Evolutionary conservation across 2,797 vertebrate species (phyloP).

Genomic region (Adelosebastes latens): DNA sequence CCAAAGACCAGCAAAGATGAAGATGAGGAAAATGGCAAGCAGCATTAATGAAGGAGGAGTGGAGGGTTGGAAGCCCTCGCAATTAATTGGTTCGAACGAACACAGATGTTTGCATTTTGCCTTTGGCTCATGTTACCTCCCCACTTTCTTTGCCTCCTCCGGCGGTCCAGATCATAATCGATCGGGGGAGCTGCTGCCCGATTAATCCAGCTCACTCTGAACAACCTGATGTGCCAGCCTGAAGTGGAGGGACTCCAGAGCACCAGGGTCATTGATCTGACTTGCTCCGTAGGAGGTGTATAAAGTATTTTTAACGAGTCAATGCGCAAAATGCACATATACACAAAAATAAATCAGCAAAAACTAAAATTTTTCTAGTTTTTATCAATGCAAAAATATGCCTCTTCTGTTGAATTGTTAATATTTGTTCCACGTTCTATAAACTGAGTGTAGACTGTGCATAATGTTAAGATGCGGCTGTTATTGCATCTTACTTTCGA

Average conservation of each 20-base stretch:
- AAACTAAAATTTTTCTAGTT: neutral
- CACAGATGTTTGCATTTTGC: constrained; percentile 72
- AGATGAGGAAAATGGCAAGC: constrained; percentile 30
- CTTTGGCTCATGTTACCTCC: constrained; percentile 26
- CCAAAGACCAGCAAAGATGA: constrained; percentile 27
- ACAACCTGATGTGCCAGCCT: constrained; percentile 41
- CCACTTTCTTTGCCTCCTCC: constrained; percentile 30
- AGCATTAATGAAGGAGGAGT: constrained; percentile 49
- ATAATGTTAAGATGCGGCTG: neutral
- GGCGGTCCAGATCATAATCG: constrained; percentile 59
- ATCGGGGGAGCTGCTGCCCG: constrained; percentile 32
- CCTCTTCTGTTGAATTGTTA: neutral
- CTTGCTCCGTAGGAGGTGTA: neutral
- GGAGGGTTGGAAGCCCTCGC: constrained; percentile 18
- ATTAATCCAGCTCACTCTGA: constrained; percentile 55
- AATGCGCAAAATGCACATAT: neutral
- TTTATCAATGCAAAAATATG: neutral
- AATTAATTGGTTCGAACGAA: constrained; percentile 70
- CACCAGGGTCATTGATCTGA: constrained; percentile 35
- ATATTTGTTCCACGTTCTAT: neutral
- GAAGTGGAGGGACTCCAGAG: constrained; percentile 31
- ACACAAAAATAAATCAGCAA: neutral
- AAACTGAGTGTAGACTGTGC: neutral
- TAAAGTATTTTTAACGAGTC: constrained; percentile 1
- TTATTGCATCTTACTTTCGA: neutral